Evolutionary conservation across 2,888 invertebrate genomes (phyloP).

Genomic region (Cloeon dipterum): DNA sequence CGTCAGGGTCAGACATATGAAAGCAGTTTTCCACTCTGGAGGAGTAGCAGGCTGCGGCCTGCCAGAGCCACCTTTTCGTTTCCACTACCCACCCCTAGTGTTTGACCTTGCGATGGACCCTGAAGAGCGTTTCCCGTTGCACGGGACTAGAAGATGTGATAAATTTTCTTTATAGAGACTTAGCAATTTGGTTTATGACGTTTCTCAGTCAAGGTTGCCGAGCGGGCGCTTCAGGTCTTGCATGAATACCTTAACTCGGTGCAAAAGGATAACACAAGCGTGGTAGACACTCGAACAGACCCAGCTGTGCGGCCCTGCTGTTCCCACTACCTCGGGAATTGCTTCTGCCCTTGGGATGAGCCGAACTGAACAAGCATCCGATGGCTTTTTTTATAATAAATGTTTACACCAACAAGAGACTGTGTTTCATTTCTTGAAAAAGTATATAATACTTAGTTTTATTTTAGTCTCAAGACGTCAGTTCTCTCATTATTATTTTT

Average conservation of each 20-base stretch:
- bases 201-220: no score
- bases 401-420: no score
- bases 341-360: conserved; percentile 8
- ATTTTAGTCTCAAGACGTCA: no score
- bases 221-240: conserved; percentile 3
- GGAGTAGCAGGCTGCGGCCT: conserved; percentile 7
- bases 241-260: conserved; percentile 3
- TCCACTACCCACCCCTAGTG: conserved; percentile 9
- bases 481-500: no score
- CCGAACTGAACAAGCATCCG: no score
- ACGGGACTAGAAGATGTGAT: not conserved
- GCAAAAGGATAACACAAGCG: conserved; percentile 6
- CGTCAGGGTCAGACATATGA: conserved; percentile 7
- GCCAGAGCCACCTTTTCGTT: conserved; percentile 4
- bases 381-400: no score
- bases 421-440: no score
- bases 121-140: conserved; percentile 8
- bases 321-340: conserved; percentile 4
- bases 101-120: conserved; percentile 10
- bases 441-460: no score
- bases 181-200: no score
- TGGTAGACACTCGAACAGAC: conserved; percentile 5
- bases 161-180: no score
- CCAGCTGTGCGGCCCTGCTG: conserved; percentile 7
- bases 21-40: conserved; percentile 8